Conservation (phyloP, 2,888 invertebrate species). For the Cheiracanthium punctorium region DNA sequence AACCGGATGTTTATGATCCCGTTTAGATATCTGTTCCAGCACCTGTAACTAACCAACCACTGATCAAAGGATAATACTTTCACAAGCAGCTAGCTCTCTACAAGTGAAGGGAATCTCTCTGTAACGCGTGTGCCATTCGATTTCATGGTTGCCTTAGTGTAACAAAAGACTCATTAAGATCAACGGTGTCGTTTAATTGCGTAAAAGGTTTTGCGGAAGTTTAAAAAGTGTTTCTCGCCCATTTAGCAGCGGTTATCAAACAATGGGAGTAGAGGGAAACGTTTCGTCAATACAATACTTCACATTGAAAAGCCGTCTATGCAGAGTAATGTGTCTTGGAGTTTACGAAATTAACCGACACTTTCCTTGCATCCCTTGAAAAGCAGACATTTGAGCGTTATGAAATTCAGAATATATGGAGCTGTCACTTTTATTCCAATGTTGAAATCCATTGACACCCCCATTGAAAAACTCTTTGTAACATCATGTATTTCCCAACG, state of each 20-base stretch:
- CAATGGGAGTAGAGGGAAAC: background rate
- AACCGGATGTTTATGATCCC: background rate
- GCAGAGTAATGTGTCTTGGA: background rate
- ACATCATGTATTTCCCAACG: no score
- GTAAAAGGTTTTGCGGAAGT: slow-evolving; percentile 10
- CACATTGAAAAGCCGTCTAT: background rate
- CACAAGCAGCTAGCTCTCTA: no score
- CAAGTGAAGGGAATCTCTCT: background rate
- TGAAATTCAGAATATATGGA: no score
- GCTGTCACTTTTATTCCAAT: no score
- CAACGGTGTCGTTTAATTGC: slow-evolving; percentile 13
- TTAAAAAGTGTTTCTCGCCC: background rate
- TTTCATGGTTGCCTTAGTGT: background rate
- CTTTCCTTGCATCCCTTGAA: background rate
- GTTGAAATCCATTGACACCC: no score
- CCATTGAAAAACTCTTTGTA: no score
- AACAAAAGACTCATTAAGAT: slow-evolving; percentile 7
- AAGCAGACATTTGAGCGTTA: no score
- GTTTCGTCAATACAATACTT: background rate
- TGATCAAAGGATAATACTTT: background rate
- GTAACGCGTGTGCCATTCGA: no score
- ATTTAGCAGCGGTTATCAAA: slow-evolving; percentile 1
- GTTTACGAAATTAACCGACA: background rate
- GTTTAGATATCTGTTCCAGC: background rate
- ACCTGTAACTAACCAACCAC: background rate